A percentile compares a stretch with the other conserved stretches of the same genome.
Conservation (phyloP, 2,113 vertebrate species). For the Chaetura pelagica region DNA sequence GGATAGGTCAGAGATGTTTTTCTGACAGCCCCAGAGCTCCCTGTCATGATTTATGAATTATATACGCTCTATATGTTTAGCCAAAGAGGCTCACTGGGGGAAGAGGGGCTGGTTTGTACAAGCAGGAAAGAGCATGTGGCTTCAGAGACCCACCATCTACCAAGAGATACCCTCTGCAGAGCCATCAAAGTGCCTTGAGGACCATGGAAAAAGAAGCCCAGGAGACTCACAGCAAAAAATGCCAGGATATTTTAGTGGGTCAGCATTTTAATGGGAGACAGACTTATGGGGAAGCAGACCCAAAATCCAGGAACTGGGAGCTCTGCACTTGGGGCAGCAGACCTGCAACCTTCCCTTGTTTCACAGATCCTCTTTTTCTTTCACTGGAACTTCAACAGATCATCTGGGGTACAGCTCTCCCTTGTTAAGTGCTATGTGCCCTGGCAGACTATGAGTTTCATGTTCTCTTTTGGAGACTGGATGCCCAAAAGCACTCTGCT, state of each 20-base stretch:
- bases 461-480: neutral
- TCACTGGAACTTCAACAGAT: neutral
- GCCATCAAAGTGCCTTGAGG: neutral
- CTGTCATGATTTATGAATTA: conserved; percentile 62
- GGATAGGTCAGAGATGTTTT: conserved; percentile 71
- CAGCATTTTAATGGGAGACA: neutral
- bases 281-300: neutral
- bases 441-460: neutral
- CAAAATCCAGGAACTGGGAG: neutral
- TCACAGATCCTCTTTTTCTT: neutral
- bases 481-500: neutral
- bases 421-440: accelerated
- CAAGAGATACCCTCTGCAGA: neutral
- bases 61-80: conserved; percentile 24
- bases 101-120: neutral
- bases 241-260: accelerated
- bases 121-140: neutral
- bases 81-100: conserved; percentile 18
- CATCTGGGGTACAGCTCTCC: neutral
- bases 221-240: neutral
- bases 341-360: neutral
- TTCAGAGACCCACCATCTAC: neutral
- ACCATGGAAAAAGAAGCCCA: neutral
- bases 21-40: conserved; percentile 40
- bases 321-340: neutral